Evolutionary conservation across 2,888 invertebrate species (phyloP), one percentile per base, ranked within the genome.

Genomic region (Brachylomia viminalis): DNA sequence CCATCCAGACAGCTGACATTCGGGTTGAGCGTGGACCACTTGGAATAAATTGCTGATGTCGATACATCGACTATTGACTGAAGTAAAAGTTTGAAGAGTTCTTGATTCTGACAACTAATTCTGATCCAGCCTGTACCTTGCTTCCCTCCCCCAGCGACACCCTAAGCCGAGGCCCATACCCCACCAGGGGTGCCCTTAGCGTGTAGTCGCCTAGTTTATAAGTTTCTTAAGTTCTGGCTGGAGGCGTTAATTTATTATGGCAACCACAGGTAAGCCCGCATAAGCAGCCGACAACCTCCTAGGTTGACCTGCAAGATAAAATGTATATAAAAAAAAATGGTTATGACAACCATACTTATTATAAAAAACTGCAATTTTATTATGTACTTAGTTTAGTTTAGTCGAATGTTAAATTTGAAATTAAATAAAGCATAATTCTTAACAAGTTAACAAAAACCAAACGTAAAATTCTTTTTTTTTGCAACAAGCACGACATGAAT

Each of bases 1-100:
- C 61, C 54, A 45, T 62, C 30, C 17, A n/a, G 33, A 54, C 56
- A 47, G 45, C 47, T 23, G 42, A 38, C 20, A 23, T 38, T 72
- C 0, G 33, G 30, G 59, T 61, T 73, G 59, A 20, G 47, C 45
- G n/a, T 20, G 7, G 15, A 10, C 3, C 11, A 5, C 2, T 6
- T 11, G 0, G 4, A 45, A 38, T 20, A 47, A 15, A 54, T 30
- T 62, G 15, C n/a, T 45, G 72, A 77, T 78, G 10, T 78, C 65
- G 78, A 78, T 38, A 4, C 7, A 38, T 38, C 38, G 5, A 45
- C 23, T 5, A 49, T 49, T 23, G 13, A 38, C 1, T 1, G 7
- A n/a, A 13, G 5, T 15, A 47, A n/a, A 45, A 68, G 17, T 58
- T 45, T 0, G 7, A 49, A 65, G 27, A 2, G 17, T n/a, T 33